Conservation (phyloP, 1,140 invertebrate genomes). For the Ericerus pela region DNA sequence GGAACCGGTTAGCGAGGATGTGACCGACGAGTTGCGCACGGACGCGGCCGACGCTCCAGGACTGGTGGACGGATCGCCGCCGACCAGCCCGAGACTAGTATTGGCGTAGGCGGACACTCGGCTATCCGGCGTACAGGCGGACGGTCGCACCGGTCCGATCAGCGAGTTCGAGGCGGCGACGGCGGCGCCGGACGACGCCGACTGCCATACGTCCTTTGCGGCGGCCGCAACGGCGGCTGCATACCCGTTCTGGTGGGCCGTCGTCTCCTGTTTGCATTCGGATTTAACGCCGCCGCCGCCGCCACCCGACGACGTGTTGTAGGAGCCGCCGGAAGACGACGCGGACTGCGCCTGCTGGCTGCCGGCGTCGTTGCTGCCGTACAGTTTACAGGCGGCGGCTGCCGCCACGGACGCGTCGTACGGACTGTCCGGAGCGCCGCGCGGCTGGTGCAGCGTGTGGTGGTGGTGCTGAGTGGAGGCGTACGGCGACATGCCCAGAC, state of each 20-base stretch:
- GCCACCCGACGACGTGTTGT: constrained; percentile 41
- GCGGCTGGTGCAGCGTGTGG: constrained; percentile 55
- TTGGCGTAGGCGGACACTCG: constrained; percentile 45
- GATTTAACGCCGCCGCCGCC: constrained; percentile 38
- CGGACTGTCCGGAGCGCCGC: constrained; percentile 70
- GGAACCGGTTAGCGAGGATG: constrained; percentile 41
- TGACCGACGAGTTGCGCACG: constrained; percentile 37
- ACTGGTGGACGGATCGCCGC: constrained; percentile 57
- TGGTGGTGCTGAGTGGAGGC: constrained; percentile 57
- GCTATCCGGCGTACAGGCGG: constrained; percentile 72
- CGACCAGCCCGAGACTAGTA: constrained; percentile 40
- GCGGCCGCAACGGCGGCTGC: constrained; percentile 44
- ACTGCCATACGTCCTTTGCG: constrained; percentile 51
- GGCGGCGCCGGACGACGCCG: constrained; percentile 37
- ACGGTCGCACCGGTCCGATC: constrained; percentile 50
- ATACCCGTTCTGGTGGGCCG: constrained; percentile 43
- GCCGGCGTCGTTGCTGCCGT: constrained; percentile 44
- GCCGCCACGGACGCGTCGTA: constrained; percentile 78
- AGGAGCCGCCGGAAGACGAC: constrained; percentile 27
- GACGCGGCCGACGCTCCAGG: constrained; percentile 46
- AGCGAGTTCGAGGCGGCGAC: constrained; percentile 35
- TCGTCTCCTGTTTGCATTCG: constrained; percentile 37
- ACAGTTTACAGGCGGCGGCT: constrained; percentile 64
- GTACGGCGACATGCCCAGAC: constrained; percentile 69
- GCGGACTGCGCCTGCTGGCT: constrained; percentile 43